Percentiles rank a stretch among this genome's conserved stretches.
Conservation (phyloP, 1,140 invertebrate species). For the Coenobita brevimanus region DNA sequence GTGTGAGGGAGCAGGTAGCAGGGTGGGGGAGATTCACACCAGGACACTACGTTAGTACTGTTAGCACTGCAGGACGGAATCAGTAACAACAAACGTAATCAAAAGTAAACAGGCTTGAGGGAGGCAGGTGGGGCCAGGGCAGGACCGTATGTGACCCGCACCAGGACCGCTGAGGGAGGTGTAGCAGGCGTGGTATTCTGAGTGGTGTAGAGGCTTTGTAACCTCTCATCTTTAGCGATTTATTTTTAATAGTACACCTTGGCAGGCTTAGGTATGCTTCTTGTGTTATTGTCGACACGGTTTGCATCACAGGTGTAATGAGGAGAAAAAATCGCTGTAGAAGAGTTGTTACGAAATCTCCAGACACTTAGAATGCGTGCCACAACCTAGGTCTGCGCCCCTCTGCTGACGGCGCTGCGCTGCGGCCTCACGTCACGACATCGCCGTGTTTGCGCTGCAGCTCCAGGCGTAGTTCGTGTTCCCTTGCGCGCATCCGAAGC, state of each 20-base stretch:
- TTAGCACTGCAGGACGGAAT: constrained; percentile 51
- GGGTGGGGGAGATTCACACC: background rate
- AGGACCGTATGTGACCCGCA: constrained; percentile 39
- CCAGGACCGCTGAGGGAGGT: constrained; percentile 4
- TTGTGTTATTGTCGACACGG: no score
- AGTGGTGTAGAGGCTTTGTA: no score
- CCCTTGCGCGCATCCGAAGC: constrained; percentile 89
- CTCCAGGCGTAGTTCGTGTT: constrained; percentile 91
- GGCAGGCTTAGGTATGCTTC: no score
- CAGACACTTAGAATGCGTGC: no score
- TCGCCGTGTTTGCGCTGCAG: constrained; percentile 87
- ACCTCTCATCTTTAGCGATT: no score
- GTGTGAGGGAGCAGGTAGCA: background rate
- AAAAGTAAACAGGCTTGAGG: constrained; percentile 18
- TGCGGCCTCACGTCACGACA: constrained; percentile 49
- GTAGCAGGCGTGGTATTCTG: background rate
- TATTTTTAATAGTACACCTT: no score
- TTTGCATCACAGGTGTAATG: no score
- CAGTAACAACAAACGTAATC: constrained; percentile 19
- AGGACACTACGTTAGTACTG: constrained; percentile 53
- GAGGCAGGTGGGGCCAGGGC: constrained; percentile 4
- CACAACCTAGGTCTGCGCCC: no score
- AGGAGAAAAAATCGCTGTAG: no score
- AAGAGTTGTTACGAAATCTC: no score
- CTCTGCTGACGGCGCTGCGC: no score